Evolutionary conservation across 2,113 vertebrate genomes (phyloP), one percentile per base, ranked within the genome.

Genomic region (Donacobius atricapilla): DNA sequence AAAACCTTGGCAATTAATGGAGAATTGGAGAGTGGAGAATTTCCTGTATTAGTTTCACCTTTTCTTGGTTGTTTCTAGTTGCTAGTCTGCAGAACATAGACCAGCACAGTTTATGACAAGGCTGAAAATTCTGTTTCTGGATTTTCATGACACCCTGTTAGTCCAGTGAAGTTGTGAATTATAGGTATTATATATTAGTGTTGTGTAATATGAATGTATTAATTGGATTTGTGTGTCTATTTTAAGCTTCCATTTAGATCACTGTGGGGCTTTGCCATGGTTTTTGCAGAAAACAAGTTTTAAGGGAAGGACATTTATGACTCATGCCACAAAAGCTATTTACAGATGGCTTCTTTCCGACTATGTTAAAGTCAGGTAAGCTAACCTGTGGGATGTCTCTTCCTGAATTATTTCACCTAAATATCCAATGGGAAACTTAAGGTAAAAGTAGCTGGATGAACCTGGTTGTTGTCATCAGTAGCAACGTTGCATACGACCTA

Each of bases 221-320:
- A 44, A 96, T 35, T 45, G 9, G 33, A 19, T 85, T 50, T 65
- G 5, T 88, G 7, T 96, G 21, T 95, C 79, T 75, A 1, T 81
- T 93, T 77, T 82, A 78, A 99, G 99, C 94, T 99, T 99, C 95
- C 99, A 99, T 93, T 96, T 99, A 97, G 99, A 99, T 98, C 99
- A 99, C 96, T 99, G 99, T 96, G 99, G 99, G 25, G 99, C 99
- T 63, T 97, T 99, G 91, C 99, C 99, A 8, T 99, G 99, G 99
- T 99, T 99, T 97, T 98, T 99, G 50, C 99, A 99, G 96, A 99
- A 99, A 96, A 99, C 99, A 22, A 99, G 99, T 97, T 99, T 99
- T 95, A 99, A 99, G 98, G 99, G 99, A 79, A 98, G 99, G 73
- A 99, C 99, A 0, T 99, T 99, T 87, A 99, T 99, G 99, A 99